A percentile compares a stretch with the other conserved stretches of the same genome.
These are phyloP conservation scores for Idris sp. DNA, from an alignment of 1,140 invertebrate genomes.

Conservation along the genomic window DNA sequence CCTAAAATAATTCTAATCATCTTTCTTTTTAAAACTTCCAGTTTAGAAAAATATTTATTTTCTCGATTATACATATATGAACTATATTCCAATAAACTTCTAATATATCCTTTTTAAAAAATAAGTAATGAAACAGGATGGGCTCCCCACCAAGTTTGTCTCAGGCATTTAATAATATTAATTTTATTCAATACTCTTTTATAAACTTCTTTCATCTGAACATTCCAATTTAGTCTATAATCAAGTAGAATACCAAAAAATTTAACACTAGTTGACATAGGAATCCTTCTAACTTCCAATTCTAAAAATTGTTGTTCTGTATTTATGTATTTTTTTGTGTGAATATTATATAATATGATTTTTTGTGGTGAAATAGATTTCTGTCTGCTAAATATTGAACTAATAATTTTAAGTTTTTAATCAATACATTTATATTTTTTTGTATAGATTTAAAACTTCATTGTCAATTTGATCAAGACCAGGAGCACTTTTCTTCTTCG, in stretches of 20 bases:
- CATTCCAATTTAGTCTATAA: not conserved
- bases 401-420: not conserved
- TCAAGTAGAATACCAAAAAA: constrained; percentile 1
- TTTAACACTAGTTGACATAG: not conserved
- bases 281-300: no score
- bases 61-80: not conserved
- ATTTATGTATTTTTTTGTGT: no score
- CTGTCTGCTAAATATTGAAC: not conserved
- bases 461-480: not conserved
- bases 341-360: no score
- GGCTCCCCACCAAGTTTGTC: not conserved
- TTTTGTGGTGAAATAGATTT: not conserved
- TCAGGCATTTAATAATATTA: constrained; percentile 4
- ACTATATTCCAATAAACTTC: not conserved
- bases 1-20: not conserved
- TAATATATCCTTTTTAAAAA: not conserved
- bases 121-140: not conserved
- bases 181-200: not conserved
- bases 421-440: not conserved
- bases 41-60: not conserved
- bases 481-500: no score
- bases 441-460: not conserved
- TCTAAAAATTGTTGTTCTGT: no score
- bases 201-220: not conserved
- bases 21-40: not conserved